These are phyloP conservation scores for Myripristis jacobus DNA, from an alignment of 2,797 vertebrate genomes.

Conservation along the genomic window DNA sequence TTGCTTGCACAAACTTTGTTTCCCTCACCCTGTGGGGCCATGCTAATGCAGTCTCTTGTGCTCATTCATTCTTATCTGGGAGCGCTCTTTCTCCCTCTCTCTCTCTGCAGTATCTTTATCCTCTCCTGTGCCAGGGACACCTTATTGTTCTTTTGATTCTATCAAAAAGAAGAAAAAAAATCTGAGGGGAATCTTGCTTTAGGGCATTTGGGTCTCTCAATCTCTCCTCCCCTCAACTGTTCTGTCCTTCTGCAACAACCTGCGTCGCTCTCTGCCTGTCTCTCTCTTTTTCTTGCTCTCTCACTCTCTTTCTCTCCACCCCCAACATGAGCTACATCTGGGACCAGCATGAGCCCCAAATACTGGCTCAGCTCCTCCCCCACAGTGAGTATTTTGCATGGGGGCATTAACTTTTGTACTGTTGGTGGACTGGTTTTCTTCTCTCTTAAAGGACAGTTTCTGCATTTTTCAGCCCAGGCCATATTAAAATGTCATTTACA, in stretches of 20 bases:
- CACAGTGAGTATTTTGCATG: constrained; percentile 48
- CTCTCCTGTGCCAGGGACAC: background rate
- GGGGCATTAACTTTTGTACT: constrained; percentile 71
- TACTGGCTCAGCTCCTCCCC: constrained; percentile 55
- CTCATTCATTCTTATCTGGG: constrained; percentile 19
- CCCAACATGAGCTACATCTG: constrained; percentile 55
- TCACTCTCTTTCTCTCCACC: constrained; percentile 22
- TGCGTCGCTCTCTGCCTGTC: constrained; percentile 4
- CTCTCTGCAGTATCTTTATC: constrained; percentile 12
- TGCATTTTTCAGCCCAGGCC: too few relatives aligned
- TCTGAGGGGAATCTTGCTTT: constrained; percentile 30
- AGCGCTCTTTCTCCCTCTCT: constrained; percentile 12
- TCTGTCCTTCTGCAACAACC: constrained; percentile 27
- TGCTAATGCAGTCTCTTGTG: constrained; percentile 16
- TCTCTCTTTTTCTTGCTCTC: constrained; percentile 6
- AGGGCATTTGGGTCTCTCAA: constrained; percentile 34
- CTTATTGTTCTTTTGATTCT: constrained; percentile 51
- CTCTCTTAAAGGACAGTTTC: constrained; percentile 37
- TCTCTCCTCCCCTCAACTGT: constrained; percentile 29
- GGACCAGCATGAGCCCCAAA: constrained; percentile 44
- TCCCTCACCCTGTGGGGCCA: constrained; percentile 16
- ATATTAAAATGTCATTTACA: too few relatives aligned
- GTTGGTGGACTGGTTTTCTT: constrained; percentile 59
- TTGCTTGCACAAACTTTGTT: constrained; percentile 27
- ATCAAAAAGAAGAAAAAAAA: constrained; percentile 42